Evolutionary conservation across 2,888 invertebrate species (phyloP), one percentile per base, ranked within the genome.

Genomic region (Volucella inanis): DNA sequence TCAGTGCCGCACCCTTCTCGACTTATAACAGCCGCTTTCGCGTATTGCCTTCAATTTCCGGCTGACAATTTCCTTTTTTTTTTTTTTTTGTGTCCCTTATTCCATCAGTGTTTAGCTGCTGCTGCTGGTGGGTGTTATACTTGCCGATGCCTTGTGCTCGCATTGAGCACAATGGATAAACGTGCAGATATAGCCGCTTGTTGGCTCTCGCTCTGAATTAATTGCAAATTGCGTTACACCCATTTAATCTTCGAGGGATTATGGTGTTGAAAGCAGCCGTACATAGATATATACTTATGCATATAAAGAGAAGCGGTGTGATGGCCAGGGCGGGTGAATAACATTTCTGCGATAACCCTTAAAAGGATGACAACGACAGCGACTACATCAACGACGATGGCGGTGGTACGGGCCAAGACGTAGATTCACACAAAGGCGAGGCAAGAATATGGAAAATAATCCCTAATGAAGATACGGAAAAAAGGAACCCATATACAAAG

Each of bases 221-320:
- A 83, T 87, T 87, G 87, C 87, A 87, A 87, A 87, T 87, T 87
- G 84, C 87, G 84, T 87, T 87, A 87, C 87, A 87, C 87, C 87
- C 87, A 87, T 87, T 87, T 87, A 87, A 87, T 87, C 81, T 87
- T 81, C 81, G 65, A 84, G 87, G 87, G 87, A 81, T 81, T 82
- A 85, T 86, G 82, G 77, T 82, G 82, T 87, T 85, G 85, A 85
- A 85, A 81, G 85, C 76, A 76, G 76, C 62, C 68, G 59, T 54
- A 50, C 54, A 76, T 59, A 67, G 52, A 12, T 49, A 43, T 12
- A 31, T 45, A 67, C 59, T 10, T 49, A 43, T 12, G 15, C 39
- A 11, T 11, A 38, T 18, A 12, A 38, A 12, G 12, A 39, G 61
- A 15, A 38, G 64, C 31, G 15, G 61, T n/a, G n/a, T 43, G 8